Percentiles rank a stretch among this genome's conserved stretches.
Conservation (phyloP, 35 echinoderm and acorn worm genomes). For the Amphiura filiformis region DNA sequence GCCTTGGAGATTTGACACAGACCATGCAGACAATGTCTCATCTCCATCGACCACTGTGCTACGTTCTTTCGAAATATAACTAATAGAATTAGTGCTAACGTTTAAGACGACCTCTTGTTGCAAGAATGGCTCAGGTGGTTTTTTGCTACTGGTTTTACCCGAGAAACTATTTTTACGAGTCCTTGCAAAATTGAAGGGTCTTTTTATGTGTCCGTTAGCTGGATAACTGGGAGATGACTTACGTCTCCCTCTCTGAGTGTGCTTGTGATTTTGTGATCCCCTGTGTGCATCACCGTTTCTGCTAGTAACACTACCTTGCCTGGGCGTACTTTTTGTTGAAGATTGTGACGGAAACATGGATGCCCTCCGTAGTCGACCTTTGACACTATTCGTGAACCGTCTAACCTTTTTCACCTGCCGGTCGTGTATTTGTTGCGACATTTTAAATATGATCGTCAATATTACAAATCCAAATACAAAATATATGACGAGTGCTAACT, state of each 20-base stretch:
- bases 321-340: not conserved
- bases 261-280: not conserved
- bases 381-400: not conserved
- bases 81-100: too few species aligned
- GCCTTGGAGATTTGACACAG: too few species aligned
- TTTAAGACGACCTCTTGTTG: too few species aligned
- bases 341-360: not conserved
- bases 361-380: not conserved
- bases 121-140: too few species aligned
- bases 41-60: too few species aligned
- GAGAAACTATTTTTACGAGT: not conserved
- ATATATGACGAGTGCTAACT: conserved; percentile 55
- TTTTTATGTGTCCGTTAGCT: not conserved
- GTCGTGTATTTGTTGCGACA: conserved; percentile 20
- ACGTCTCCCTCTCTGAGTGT: not conserved
- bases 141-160: too few species aligned
- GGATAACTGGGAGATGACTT: not conserved
- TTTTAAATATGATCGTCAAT: conserved; percentile 56
- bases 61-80: too few species aligned
- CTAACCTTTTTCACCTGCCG: not conserved
- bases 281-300: not conserved
- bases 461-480: conserved; percentile 65
- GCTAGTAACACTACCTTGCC: not conserved
- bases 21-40: too few species aligned
- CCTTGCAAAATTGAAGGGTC: not conserved